Conservation (phyloP, 2,113 vertebrate species). For the Ceuthmochares aereus region DNA sequence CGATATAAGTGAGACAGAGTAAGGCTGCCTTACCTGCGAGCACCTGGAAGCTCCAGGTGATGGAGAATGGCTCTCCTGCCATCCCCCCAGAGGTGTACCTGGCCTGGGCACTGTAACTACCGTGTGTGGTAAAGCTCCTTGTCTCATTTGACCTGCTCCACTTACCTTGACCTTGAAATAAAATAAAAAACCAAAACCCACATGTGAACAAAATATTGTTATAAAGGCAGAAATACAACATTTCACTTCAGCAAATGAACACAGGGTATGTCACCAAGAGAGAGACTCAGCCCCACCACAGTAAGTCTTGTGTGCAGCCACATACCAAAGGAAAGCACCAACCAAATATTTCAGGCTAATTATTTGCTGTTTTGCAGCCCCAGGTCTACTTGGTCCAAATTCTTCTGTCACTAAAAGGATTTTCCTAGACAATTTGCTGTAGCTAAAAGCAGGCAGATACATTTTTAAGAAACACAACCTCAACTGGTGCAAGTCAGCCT, state of each 20-base stretch:
- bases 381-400: neutral
- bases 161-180: neutral
- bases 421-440: neutral
- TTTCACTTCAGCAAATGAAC: neutral
- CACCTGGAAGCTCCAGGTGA: neutral
- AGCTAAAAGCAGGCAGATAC: neutral
- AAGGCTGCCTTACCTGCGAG: neutral
- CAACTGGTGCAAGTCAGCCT: neutral
- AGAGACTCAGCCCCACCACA: neutral
- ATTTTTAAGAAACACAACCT: neutral
- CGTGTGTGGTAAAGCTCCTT: neutral
- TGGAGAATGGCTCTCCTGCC: neutral
- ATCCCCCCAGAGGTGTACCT: rapidly evolving
- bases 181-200: too few relatives aligned
- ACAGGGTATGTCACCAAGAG: neutral
- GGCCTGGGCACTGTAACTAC: neutral
- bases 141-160: neutral
- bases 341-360: neutral
- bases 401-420: neutral
- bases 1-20: neutral
- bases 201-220: neutral
- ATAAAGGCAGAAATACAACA: neutral
- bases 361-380: neutral
- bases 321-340: neutral
- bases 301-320: neutral